A percentile compares a stretch with the other conserved stretches of the same genome.
phyloP scores from a whole-genome alignment of 2,797 vertebrate species.

The Buphagus erythrorhynchus region DNA sequence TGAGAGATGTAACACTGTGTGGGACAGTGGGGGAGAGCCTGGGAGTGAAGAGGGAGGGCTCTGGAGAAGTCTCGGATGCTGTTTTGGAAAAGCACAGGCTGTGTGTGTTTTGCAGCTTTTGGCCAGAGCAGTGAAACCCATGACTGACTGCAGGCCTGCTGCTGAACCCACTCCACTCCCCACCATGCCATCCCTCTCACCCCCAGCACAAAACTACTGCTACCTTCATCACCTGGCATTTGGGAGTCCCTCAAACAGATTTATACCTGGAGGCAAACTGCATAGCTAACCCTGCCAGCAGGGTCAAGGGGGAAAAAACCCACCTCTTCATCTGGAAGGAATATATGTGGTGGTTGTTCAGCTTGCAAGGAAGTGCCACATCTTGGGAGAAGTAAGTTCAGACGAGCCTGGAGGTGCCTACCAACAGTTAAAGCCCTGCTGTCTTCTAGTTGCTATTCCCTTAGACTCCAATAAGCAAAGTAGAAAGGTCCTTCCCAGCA shows the following conservation, averaged over 20 bases:
- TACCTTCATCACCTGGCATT: not conserved
- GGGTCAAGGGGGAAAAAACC: not conserved
- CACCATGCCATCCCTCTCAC: fast-evolving
- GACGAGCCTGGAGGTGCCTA: not conserved
- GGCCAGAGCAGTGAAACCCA: fast-evolving
- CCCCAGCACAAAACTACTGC: not conserved
- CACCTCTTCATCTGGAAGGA: not conserved
- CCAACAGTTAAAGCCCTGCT: not conserved
- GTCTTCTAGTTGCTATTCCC: not conserved
- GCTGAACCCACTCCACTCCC: not conserved
- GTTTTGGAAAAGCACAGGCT: not conserved
- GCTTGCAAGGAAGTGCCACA: not conserved
- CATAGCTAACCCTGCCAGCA: not conserved
- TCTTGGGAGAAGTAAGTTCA: not conserved
- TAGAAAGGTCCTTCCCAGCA: not conserved
- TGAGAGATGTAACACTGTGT: fast-evolving
- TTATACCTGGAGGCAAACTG: not conserved
- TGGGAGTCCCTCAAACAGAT: not conserved
- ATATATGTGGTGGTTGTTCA: not conserved
- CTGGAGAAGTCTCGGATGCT: not conserved
- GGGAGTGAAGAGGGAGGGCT: not conserved
- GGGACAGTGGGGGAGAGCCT: fast-evolving
- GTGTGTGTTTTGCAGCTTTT: not conserved
- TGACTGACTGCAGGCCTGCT: not conserved
- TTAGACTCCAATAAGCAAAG: not conserved